Conservation (phyloP, 2,888 invertebrate species). For the Stictocephala bisonia region DNA sequence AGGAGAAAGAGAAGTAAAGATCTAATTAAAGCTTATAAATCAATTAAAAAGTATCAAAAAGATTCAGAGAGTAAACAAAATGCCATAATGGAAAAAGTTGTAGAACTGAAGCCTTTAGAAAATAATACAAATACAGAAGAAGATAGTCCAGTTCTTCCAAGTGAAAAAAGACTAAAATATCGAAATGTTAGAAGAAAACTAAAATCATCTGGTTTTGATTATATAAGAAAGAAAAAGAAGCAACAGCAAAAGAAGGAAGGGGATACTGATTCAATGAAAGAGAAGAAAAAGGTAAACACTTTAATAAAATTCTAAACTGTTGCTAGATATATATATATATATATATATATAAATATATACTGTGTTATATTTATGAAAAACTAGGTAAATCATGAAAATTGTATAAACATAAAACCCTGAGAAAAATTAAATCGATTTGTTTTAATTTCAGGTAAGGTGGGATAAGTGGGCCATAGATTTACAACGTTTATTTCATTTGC, state of each 20-base stretch:
- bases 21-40: constrained; percentile 60
- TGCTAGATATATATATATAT: no score
- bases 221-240: constrained; percentile 90
- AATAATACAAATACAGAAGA: neutral
- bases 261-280: constrained; percentile 56
- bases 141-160: constrained; percentile 45
- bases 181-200: constrained; percentile 72
- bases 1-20: constrained; percentile 61
- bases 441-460: no score
- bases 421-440: no score
- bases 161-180: constrained; percentile 67
- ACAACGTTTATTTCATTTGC: no score
- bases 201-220: constrained; percentile 85
- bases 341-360: no score
- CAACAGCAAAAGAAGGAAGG: constrained; percentile 72
- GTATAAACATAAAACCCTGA: no score
- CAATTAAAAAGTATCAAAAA: constrained; percentile 38
- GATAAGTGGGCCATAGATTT: no score
- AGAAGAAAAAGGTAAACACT: constrained; percentile 63
- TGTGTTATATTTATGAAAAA: no score
- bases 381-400: no score
- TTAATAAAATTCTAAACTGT: no score
- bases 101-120: neutral
- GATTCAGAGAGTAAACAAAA: constrained; percentile 17
- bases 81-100: neutral